Evolutionary conservation across 2,797 vertebrate species (phyloP).

Genomic region (Hippocampus kuda): DNA sequence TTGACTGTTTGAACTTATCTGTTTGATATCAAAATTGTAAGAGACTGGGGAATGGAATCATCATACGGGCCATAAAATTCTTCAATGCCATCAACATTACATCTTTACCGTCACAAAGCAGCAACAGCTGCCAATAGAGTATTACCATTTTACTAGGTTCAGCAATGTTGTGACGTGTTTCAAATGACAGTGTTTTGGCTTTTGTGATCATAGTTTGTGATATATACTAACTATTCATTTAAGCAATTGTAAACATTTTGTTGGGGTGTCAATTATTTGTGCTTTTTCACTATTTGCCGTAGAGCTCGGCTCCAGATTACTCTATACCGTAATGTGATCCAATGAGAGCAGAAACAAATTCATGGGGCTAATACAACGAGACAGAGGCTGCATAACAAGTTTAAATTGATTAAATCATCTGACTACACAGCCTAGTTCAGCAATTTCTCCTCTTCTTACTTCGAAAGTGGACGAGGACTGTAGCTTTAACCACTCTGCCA

Average conservation of each 20-base stretch:
- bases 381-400: neutral
- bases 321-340: neutral
- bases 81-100: neutral
- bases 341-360: neutral
- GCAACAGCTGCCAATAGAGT: neutral
- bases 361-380: too few species aligned
- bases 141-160: neutral
- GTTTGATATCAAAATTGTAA: neutral
- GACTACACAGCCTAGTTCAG: neutral
- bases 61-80: neutral
- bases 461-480: neutral
- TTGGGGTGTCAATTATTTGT: too few species aligned
- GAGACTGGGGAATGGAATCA: neutral
- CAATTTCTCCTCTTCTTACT: neutral
- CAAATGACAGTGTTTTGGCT: neutral
- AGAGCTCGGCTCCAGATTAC: neutral
- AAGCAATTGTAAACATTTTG: neutral
- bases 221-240: too few species aligned
- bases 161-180: neutral
- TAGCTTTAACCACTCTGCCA: neutral
- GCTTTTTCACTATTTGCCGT: neutral
- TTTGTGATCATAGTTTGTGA: too few species aligned
- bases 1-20: neutral
- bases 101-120: neutral
- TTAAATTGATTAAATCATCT: neutral